Evolutionary conservation across 92 coral and sea anemone species (phyloP), one percentile per base, ranked within the genome.

Genomic region (Montipora capitata): DNA sequence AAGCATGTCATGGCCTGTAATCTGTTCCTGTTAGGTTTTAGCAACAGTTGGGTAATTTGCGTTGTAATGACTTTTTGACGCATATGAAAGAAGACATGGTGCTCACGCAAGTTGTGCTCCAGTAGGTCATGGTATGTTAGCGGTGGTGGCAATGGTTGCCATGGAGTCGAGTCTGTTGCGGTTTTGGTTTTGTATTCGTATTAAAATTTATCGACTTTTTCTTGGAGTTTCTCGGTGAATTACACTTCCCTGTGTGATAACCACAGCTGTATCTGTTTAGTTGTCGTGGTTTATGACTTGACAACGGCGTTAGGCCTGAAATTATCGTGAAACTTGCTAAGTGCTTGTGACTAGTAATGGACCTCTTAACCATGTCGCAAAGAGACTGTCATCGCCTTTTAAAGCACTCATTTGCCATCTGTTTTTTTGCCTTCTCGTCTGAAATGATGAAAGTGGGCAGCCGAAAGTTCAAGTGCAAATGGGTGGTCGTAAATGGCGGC

Each of bases 401-500:
- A 51, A 10, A 52, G 56, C 41, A 68, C 68, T 80, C 76, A 45
- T 42, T 58, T 71, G 59, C 38, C 87, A 10, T 59, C 59, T 59
- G 80, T 62, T 73, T 48, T 48, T 40, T 72, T 73, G 15, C 72
- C 59, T 71, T 40, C 38, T 14, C 56, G 11, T 63, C 57, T 68
- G 27, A 13, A 39, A 72, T 64, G 57, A 59, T 48, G 87, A 40
- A 56, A 57, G 51, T 49, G 77, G 59, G 14, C 40, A 73, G 40
- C 41, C 72, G 41, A 10, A 4, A 58, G 87, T 85, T 84, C 56
- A 85, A 85, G 89, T 85, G 83, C 82, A 85, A 64, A 76, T 76
- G 64, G 82, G 59, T 8, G 59, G 76, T 45, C 56, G 54, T 64
- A 76, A 69, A 84, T 57, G 75, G 66, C 57, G 83, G 66, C 74